Conservation (phyloP, 2,797 vertebrate species). For the Epinephelus awoara region DNA sequence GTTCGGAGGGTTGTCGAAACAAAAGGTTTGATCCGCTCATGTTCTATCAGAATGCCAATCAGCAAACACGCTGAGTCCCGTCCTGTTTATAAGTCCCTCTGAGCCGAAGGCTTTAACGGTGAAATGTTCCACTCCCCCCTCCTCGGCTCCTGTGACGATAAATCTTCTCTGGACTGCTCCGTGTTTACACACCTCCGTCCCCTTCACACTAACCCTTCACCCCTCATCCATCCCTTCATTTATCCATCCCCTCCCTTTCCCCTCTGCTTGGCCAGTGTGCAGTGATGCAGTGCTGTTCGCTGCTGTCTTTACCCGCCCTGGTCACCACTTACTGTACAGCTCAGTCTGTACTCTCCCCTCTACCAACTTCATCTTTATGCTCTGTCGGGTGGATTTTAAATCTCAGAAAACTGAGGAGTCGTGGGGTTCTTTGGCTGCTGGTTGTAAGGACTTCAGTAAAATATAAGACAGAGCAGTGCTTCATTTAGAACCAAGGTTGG, state of each 20-base stretch:
- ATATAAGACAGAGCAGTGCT: not conserved
- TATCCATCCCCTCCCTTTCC: constrained; percentile 26
- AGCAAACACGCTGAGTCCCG: no score
- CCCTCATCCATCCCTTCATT: constrained; percentile 41
- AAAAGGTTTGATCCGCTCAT: no score
- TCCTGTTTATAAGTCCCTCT: no score
- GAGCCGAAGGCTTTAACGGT: not conserved
- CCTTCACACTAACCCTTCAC: constrained; percentile 57
- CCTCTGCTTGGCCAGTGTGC: constrained; percentile 80
- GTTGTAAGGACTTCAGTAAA: not conserved
- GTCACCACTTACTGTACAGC: constrained; percentile 53
- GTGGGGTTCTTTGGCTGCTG: not conserved
- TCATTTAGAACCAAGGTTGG: not conserved
- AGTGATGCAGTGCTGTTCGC: constrained; percentile 81
- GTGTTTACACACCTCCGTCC: constrained; percentile 53
- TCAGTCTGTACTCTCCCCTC: constrained; percentile 16
- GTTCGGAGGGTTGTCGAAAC: not conserved
- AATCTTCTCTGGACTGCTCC: constrained; percentile 23
- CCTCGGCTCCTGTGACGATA: not conserved
- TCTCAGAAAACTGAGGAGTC: not conserved
- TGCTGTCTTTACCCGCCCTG: constrained; percentile 57
- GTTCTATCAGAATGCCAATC: no score
- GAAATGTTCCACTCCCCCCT: not conserved
- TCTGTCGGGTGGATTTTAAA: constrained; percentile 1
- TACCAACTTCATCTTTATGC: constrained; percentile 6